Evolutionary conservation across 1,140 invertebrate genomes (phyloP), one percentile per base, ranked within the genome.

Genomic region (Pseudomyrmex concolor): DNA sequence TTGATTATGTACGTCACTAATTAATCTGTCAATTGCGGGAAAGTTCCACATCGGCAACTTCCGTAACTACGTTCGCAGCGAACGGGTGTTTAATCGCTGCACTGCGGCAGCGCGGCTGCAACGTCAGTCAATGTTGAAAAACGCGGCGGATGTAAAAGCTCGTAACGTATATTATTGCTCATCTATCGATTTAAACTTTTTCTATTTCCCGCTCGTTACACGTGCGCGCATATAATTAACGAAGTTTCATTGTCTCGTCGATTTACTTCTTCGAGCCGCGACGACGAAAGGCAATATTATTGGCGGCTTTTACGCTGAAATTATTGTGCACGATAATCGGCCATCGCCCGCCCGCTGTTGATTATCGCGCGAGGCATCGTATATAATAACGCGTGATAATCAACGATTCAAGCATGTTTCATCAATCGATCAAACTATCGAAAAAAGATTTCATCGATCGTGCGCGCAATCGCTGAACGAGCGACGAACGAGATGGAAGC

Each of bases 11-110:
- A 48, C 19, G 54, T 71, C 66, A 70, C 66, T 71, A 80, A 80
- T 80, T 80, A 80, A 80, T 71, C 76, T 70, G 43, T 71, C 76
- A 80, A 80, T 80, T 80, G 66, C 66, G 66, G 66, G 13, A 12
- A 78, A 70, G 48, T 78, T 67, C 22, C 64, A 13, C 76, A 70
- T 78, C 76, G 43, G 43, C 19, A 80, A 80, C 43, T 80, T 80
- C 54, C 66, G 43, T 71, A 80, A 71, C 76, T 71, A 70, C 19
- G 76, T 70, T 68, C 51, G 71, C 55, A 78, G 70, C 54, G 76
- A 80, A 66, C n/a, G 43, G 43, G 70, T 34, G 66, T 80, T 70
- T 10, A 70, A 71, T 48, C 66, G 19, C 59, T 45, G 54, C 19
- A n/a, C 17, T 51, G 54, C 12, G 15, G 64, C 57, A 22, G 19